Evolutionary conservation across 2,888 invertebrate species (phyloP).

Genomic region (Drosophila koepferae): DNA sequence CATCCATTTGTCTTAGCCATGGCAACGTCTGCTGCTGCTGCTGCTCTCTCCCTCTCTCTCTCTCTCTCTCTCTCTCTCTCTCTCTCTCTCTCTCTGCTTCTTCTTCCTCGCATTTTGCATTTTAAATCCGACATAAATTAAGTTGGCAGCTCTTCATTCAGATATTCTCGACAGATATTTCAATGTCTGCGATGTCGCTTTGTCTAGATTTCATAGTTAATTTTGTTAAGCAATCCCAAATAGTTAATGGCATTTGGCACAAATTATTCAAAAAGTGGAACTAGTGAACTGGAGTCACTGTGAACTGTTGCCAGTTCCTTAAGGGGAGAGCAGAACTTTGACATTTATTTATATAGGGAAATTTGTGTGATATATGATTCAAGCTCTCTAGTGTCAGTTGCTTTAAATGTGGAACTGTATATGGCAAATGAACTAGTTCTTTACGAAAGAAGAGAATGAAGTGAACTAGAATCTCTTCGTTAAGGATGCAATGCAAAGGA

Average conservation of each 20-base stretch:
- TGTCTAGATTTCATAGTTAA: constrained; percentile 60
- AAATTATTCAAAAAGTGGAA: constrained; percentile 1
- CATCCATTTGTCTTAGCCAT: constrained; percentile 26
- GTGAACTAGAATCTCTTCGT: too few relatives aligned
- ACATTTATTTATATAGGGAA: too few relatives aligned
- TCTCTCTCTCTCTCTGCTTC: neutral
- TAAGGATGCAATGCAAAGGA: too few relatives aligned
- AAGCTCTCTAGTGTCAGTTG: too few relatives aligned
- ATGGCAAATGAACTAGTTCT: too few relatives aligned
- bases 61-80: neutral
- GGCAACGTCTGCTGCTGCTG: neutral
- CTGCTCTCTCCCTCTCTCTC: neutral
- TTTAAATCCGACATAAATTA: constrained; percentile 71
- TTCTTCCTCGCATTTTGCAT: constrained; percentile 29
- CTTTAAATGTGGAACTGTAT: too few relatives aligned
- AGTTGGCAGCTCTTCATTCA: constrained; percentile 62
- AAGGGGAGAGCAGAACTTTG: neutral
- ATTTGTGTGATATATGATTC: too few relatives aligned
- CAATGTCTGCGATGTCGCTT: constrained; percentile 53
- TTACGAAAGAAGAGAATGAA: too few relatives aligned
- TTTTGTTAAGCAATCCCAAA: constrained; percentile 35
- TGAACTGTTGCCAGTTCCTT: neutral
- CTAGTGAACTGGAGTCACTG: neutral
- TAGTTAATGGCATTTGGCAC: neutral
- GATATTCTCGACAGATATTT: constrained; percentile 41